Evolutionary conservation across 2,888 invertebrate genomes (phyloP), one percentile per base, ranked within the genome.

Genomic region (Arrhopalites spinosus): DNA sequence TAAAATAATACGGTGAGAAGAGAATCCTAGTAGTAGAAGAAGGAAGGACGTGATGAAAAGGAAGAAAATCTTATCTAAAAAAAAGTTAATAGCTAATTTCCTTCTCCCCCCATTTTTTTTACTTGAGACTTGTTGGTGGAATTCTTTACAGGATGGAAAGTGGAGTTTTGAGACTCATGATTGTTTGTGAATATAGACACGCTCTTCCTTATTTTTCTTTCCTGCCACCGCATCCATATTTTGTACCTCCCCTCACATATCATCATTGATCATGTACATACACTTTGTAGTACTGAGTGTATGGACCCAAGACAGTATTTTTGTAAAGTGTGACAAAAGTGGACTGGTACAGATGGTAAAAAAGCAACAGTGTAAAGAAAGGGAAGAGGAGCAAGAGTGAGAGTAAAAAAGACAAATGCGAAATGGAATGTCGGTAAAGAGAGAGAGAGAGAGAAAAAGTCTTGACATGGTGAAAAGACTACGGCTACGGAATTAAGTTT

Each of bases 41-140:
- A n/a, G 66, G n/a, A 66, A 36, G n/a, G 63, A 27, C 29, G 59
- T 59, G 27, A n/a, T 25, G 63, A 30, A 27, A 66, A 66, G 30
- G 50, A 25, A 25, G 50, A 68, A 50, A 68, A 68, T 50, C 68
- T 68, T 50, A 47, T 68, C 50, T 47, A 25, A 20, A 20, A n/a
- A n/a, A n/a, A 61, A 68, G 68, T 68, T 68, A 68, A 68, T 68
- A 68, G 68, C 68, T 68, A 68, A 68, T 68, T 68, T 68, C 68
- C 68, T 68, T 50, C 68, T 43, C 68, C 29, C 25, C 25, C 11
- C 68, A 68, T 23, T 68, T 47, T 47, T 27, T 20, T 47, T 30
- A 5, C 7, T 27, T 36, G 11, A 7, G 5, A 3, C 36, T 36
- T 36, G 36, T 11, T 68, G 7, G 15, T 50, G 68, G 68, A 68